A percentile compares a stretch with the other conserved stretches of the same genome.
phyloP scores from a whole-genome alignment of 2,797 vertebrate species.

The Enteromius argenteus region DNA sequence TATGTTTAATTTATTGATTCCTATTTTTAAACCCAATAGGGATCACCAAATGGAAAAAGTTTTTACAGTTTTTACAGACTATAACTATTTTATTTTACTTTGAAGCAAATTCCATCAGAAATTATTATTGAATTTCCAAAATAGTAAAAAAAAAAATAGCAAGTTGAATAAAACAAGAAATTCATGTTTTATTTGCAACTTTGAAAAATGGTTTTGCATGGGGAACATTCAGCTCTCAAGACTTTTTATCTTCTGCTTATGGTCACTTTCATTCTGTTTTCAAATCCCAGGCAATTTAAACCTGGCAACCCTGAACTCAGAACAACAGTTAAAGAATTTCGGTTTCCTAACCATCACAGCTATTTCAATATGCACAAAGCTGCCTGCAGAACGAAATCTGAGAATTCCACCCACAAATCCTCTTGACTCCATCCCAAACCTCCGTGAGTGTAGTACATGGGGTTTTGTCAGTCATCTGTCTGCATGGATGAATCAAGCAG shows the following conservation, averaged over 20 bases:
- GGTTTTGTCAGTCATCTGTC: slow-evolving; percentile 60
- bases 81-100: neutral
- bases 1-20: neutral
- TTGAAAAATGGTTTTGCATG: neutral
- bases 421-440: slow-evolving; percentile 51
- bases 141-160: neutral
- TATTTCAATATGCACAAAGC: slow-evolving; percentile 56
- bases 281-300: slow-evolving; percentile 39
- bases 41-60: neutral
- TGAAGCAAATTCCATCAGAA: neutral
- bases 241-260: neutral
- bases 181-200: neutral
- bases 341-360: slow-evolving; percentile 57
- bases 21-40: neutral
- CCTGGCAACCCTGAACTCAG: slow-evolving; percentile 54
- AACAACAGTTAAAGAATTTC: slow-evolving; percentile 57
- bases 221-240: neutral
- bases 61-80: neutral
- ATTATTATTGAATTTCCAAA: neutral
- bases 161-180: neutral
- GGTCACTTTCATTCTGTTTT: slow-evolving; percentile 9
- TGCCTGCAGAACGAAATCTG: slow-evolving; percentile 47
- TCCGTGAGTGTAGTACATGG: slow-evolving; percentile 51
- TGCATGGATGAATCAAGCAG: slow-evolving; percentile 57
- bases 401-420: slow-evolving; percentile 51